phyloP scores from a whole-genome alignment of 2,797 vertebrate species.

The Monodelphis domestica region DNA sequence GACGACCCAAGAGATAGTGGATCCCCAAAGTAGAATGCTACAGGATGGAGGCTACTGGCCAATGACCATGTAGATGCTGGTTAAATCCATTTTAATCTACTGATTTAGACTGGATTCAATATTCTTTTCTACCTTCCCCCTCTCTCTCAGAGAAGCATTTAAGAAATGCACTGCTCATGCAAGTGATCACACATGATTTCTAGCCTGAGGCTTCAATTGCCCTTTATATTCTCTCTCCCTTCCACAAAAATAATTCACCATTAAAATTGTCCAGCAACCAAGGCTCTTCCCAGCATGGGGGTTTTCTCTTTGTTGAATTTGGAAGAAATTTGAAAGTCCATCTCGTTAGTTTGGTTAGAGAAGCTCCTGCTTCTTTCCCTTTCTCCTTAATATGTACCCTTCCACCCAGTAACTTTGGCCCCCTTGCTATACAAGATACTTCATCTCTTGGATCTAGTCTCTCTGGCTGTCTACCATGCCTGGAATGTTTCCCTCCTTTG shows the following conservation, averaged over 20 bases:
- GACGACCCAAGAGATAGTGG: background rate
- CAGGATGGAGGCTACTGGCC: slow-evolving; percentile 63
- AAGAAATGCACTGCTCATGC: slow-evolving; percentile 79
- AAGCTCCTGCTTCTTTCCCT: slow-evolving; percentile 61
- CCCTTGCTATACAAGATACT: background rate
- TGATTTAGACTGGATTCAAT: slow-evolving; percentile 77
- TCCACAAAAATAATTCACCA: slow-evolving; percentile 68
- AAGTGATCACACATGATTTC: slow-evolving; percentile 62
- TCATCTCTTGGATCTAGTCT: background rate
- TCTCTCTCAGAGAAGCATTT: slow-evolving; percentile 80
- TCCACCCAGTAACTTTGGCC: background rate
- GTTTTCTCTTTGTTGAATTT: slow-evolving; percentile 66
- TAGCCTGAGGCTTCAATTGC: slow-evolving; percentile 74
- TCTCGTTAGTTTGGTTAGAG: slow-evolving; percentile 70
- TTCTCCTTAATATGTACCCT: background rate
- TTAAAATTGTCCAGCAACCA: slow-evolving; percentile 62
- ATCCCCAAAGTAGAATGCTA: slow-evolving; percentile 48
- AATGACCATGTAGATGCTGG: slow-evolving; percentile 60
- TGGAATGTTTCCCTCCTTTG: background rate
- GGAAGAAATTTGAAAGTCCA: slow-evolving; percentile 76
- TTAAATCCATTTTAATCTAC: slow-evolving; percentile 65
- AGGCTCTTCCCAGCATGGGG: slow-evolving; percentile 31
- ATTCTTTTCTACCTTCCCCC: slow-evolving; percentile 53
- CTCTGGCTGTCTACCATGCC: background rate
- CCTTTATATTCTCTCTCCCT: slow-evolving; percentile 71